Evolutionary conservation across 2,797 vertebrate species (phyloP).

Genomic region (Aselliscus stoliczkanus): DNA sequence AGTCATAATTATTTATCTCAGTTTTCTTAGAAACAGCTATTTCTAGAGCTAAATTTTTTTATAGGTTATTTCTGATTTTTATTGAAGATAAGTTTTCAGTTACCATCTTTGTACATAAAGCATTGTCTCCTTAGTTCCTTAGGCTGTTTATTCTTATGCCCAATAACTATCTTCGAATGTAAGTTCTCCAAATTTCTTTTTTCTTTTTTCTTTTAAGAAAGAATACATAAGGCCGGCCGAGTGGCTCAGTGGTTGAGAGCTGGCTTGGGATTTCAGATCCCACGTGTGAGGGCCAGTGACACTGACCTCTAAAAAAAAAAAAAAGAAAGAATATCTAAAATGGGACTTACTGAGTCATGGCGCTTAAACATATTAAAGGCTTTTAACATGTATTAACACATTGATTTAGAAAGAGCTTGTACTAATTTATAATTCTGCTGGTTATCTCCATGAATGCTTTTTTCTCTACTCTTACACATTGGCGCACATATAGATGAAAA

Average conservation of each 20-base stretch:
- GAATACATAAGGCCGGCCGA: too few species aligned
- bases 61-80: not conserved
- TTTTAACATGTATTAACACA: not conserved
- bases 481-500: not conserved
- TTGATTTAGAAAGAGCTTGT: not conserved
- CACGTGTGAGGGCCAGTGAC: too few species aligned
- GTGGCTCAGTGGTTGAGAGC: too few species aligned
- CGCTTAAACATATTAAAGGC: not conserved
- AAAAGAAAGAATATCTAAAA: not conserved
- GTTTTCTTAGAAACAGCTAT: not conserved
- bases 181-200: not conserved
- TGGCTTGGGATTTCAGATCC: too few species aligned
- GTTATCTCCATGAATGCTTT: not conserved
- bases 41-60: slow-evolving; percentile 2
- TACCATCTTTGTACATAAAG: not conserved
- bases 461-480: not conserved
- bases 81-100: not conserved
- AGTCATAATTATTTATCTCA: not conserved
- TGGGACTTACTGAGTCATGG: not conserved
- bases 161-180: not conserved
- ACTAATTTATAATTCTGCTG: not conserved
- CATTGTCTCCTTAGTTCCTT: not conserved
- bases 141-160: not conserved
- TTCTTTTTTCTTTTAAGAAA: not conserved
- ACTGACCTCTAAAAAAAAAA: too few species aligned